Evolutionary conservation across 2,113 vertebrate species (phyloP).

Genomic region (Tupaia tana): DNA sequence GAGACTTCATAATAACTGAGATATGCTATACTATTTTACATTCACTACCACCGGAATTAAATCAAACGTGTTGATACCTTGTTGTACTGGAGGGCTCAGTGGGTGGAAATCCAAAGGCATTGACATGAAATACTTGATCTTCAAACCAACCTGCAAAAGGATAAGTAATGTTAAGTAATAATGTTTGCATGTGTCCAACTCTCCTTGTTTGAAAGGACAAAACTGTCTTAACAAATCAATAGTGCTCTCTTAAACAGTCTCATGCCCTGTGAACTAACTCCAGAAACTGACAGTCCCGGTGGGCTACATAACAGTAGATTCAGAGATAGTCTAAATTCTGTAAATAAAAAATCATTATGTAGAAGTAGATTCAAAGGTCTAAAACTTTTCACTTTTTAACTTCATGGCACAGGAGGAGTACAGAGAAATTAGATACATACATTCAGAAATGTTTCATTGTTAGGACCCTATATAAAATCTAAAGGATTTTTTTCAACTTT

Average conservation of each 20-base stretch:
- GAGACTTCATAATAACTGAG: background rate
- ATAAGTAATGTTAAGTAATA: background rate
- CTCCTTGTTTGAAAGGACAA: conserved; percentile 42
- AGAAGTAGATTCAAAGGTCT: conserved; percentile 47
- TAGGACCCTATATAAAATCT: conserved; percentile 17
- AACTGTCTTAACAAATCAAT: conserved; percentile 11
- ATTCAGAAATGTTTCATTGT: conserved; percentile 11
- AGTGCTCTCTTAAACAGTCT: background rate
- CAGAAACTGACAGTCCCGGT: background rate
- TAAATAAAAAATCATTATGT: background rate
- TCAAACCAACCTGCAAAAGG: conserved; percentile 94
- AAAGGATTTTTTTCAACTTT: background rate
- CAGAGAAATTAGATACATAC: background rate
- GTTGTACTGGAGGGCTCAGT: conserved; percentile 93
- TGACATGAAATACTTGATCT: conserved; percentile 95
- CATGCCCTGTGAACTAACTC: background rate
- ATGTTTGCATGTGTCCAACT: conserved; percentile 45
- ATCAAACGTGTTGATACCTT: conserved; percentile 86
- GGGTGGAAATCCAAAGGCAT: conserved; percentile 97
- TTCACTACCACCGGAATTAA: background rate
- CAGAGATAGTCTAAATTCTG: background rate
- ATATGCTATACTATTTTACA: background rate
- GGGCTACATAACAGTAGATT: background rate
- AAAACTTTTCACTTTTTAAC: conserved; percentile 35
- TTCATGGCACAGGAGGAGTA: background rate